Evolutionary conservation across 2,113 vertebrate genomes (phyloP).

Genomic region (Tylochromis polylepis): DNA sequence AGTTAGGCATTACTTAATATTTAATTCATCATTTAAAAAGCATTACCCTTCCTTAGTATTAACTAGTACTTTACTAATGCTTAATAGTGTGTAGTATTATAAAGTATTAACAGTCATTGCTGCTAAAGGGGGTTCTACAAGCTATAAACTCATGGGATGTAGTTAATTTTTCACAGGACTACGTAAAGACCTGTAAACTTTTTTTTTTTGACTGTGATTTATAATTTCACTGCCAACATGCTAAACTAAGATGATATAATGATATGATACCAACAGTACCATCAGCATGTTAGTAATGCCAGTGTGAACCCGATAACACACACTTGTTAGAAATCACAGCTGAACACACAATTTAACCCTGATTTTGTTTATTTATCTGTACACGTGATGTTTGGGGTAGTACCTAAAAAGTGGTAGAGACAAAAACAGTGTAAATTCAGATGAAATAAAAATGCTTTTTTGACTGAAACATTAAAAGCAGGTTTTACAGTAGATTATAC

Average conservation of each 20-base stretch:
- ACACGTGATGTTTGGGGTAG: background rate
- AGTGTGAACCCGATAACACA: background rate
- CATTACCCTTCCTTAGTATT: background rate
- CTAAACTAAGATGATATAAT: background rate
- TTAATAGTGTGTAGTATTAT: background rate
- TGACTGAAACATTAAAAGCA: conserved; percentile 1
- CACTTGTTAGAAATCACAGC: conserved; percentile 1
- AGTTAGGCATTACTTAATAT: background rate
- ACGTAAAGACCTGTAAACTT: background rate
- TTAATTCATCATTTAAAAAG: background rate
- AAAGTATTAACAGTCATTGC: background rate
- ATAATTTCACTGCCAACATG: background rate
- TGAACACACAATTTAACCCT: conserved; percentile 16
- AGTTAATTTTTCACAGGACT: background rate
- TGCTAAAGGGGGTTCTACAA: background rate
- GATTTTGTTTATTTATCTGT: conserved; percentile 54
- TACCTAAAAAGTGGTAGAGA: background rate
- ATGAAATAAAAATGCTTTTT: conserved; percentile 4
- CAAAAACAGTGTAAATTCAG: background rate
- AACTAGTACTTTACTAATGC: background rate
- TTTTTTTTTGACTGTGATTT: background rate
- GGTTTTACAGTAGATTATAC: background rate
- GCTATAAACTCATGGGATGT: background rate
- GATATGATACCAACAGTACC: background rate
- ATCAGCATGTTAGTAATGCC: background rate